These are phyloP conservation scores for Iselma pallidipennis DNA, from an alignment of 2,888 invertebrate genomes.

Conservation along the genomic window DNA sequence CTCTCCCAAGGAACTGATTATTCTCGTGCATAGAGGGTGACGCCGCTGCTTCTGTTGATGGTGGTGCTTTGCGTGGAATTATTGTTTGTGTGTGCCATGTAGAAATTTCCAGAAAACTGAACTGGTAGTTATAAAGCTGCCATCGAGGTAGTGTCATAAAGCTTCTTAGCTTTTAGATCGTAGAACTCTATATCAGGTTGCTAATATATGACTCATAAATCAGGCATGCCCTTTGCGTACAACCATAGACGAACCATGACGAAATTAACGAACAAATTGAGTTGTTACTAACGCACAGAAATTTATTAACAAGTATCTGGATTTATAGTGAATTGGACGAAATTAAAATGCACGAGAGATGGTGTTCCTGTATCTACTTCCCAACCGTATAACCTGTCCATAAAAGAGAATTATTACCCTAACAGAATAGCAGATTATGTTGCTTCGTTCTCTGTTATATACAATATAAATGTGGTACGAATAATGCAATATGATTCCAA, in stretches of 20 bases:
- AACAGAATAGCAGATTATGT: constrained; percentile 32
- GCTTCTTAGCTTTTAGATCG: constrained; percentile 6
- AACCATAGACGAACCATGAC: constrained; percentile 31
- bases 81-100: neutral
- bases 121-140: neutral
- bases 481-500: constrained; percentile 25
- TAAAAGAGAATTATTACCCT: constrained; percentile 36
- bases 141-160: constrained; percentile 27
- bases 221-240: constrained; percentile 19
- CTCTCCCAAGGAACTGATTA: no score
- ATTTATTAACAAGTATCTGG: constrained; percentile 37
- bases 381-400: constrained; percentile 34
- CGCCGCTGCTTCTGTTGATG: no score
- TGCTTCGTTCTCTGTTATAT: constrained; percentile 30
- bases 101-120: neutral
- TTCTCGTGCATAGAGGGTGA: no score
- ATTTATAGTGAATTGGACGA: constrained; percentile 34
- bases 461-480: constrained; percentile 33
- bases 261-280: constrained; percentile 43
- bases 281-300: constrained; percentile 36
- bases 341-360: constrained; percentile 37
- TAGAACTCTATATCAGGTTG: neutral
- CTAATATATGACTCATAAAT: constrained; percentile 15
- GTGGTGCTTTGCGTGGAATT: no score
- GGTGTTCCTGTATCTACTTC: constrained; percentile 30